Conservation (phyloP, 2,888 invertebrate species). For the Mimachlamys varia region DNA sequence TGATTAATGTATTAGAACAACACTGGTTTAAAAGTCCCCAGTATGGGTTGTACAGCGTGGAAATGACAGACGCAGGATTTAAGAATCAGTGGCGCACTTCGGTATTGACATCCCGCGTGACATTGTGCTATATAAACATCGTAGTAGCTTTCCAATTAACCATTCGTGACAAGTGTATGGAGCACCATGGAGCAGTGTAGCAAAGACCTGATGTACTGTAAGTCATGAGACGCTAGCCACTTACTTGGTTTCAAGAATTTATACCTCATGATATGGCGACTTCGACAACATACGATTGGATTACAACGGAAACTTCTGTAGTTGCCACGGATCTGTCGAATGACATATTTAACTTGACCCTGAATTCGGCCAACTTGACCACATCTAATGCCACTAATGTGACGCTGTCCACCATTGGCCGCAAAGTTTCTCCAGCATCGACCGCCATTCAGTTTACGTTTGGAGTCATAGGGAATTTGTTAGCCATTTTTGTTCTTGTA, state of each 20-base stretch:
- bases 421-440: background rate
- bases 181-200: background rate
- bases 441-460: constrained; percentile 56
- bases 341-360: background rate
- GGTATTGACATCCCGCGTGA: background rate
- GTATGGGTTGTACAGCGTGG: background rate
- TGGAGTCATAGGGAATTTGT: constrained; percentile 76
- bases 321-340: background rate
- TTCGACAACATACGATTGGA: background rate
- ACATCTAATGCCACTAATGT: background rate
- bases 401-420: background rate
- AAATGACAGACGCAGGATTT: constrained; percentile 20
- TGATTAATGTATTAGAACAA: background rate
- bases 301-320: background rate
- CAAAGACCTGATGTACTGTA: background rate
- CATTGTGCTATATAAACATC: background rate
- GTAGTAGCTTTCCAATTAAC: background rate
- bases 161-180: background rate
- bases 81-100: background rate
- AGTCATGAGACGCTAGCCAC: background rate
- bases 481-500: constrained; percentile 76
- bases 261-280: background rate
- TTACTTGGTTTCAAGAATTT: background rate
- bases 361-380: background rate
- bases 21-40: background rate